Percentiles rank a stretch among this genome's conserved stretches.
These are phyloP conservation scores for Chrysotoxum bicinctum DNA, from an alignment of 2,888 invertebrate species.

Conservation along the genomic window DNA sequence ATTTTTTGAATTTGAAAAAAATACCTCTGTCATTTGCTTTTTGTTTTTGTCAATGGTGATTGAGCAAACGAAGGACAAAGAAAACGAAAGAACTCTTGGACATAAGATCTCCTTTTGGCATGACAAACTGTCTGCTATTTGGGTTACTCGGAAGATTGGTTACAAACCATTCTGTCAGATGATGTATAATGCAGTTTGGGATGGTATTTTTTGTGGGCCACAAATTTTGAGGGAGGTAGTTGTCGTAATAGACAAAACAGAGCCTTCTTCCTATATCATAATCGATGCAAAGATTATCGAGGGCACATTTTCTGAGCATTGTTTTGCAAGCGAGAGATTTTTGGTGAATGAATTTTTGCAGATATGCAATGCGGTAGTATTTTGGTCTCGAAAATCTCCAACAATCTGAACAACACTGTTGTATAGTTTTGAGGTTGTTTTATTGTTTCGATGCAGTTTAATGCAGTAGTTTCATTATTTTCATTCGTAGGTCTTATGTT, in stretches of 20 bases:
- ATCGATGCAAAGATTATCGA: constrained; percentile 68
- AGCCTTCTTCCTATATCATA: constrained; percentile 13
- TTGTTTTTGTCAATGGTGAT: constrained; percentile 65
- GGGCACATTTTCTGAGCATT: constrained; percentile 42
- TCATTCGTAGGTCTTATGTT: constrained; percentile 15
- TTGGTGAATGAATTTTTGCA: constrained; percentile 68
- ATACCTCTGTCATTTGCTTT: constrained; percentile 52
- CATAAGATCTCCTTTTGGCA: constrained; percentile 62
- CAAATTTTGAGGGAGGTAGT: background rate
- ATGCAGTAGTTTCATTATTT: constrained; percentile 65
- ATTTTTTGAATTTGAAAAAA: constrained; percentile 29
- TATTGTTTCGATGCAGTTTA: constrained; percentile 48
- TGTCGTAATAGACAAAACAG: constrained; percentile 28
- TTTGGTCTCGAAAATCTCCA: constrained; percentile 24
- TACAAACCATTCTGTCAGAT: constrained; percentile 60
- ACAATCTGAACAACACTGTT: constrained; percentile 33
- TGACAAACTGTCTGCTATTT: constrained; percentile 68
- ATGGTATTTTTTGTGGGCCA: background rate
- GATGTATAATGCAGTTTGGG: constrained; percentile 50
- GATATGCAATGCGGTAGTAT: constrained; percentile 65
- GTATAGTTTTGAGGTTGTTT: constrained; percentile 40
- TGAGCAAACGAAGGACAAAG: constrained; percentile 28
- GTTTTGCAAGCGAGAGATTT: constrained; percentile 57
- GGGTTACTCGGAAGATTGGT: constrained; percentile 65
- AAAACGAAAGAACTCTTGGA: background rate